Evolutionary conservation across 2,888 invertebrate genomes (phyloP), one percentile per base, ranked within the genome.

Genomic region (Parnassius smintheus): DNA sequence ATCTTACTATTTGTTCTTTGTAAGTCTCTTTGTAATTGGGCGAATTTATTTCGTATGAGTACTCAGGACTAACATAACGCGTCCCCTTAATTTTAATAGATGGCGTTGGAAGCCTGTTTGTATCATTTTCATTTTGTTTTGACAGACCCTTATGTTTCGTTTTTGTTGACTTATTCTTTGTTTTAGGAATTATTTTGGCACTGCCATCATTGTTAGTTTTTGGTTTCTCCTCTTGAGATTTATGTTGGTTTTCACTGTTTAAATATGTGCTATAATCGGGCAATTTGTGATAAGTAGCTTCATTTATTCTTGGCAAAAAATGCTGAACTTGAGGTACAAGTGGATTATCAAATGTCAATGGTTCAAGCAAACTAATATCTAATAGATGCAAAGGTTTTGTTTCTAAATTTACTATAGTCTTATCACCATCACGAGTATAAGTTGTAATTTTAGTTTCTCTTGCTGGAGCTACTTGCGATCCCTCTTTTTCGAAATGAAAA

Each of bases 301-400:
- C 73, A 62, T 75, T 77, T 61, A 90, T 85, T 74, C 82, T 82
- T 9, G 92, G 92, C 56, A 92, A 77, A 69, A 81, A 91, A 69
- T 91, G 91, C 75, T 92, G 92, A 49, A 90, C 82, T 83, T 91
- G 92, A 10, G 91, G 88, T 13, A 91, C 92, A 42, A 92, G 71
- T 4, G 92, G 90, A 69, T 91, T 91, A 2, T 76, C 83, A 68
- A 92, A 92, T 9, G 83, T 86, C 65, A 92, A 73, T 4, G 92
- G 92, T 67, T 91, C 87, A 48, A 90, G 75, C 55, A 91, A 83
- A 65, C 80, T 87, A 42, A 92, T 75, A 62, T 91, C 88, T 56
- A 92, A 66, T 2, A 90, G 72, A 50, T 87, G 89, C 7, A 91
- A 56, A 7, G 82, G 88, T 62, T 86, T 81, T 2, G 86, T 86